Evolutionary conservation across 2,113 vertebrate species (phyloP).

Genomic region (Hepsetus odoe): DNA sequence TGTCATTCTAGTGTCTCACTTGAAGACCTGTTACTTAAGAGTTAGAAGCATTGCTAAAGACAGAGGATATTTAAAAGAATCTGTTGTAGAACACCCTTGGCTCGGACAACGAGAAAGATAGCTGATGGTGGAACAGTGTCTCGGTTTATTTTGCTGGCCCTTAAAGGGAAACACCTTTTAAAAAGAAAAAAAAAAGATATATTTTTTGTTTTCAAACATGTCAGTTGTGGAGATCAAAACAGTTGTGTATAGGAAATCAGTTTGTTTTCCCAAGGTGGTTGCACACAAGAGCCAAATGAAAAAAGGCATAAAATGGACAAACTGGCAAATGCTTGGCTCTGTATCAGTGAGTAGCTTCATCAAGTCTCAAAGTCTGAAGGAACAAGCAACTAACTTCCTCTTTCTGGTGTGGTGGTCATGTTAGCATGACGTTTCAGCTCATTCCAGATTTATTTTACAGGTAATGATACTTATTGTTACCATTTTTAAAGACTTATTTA

Average conservation of each 20-base stretch:
- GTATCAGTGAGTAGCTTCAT: conserved; percentile 44
- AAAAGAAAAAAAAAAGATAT: conserved; percentile 9
- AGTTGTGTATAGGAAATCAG: conserved; percentile 21
- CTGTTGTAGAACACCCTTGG: conserved; percentile 49
- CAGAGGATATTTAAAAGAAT: conserved; percentile 57
- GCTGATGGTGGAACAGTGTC: conserved; percentile 29
- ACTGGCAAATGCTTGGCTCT: conserved; percentile 44
- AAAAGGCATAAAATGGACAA: conserved; percentile 18
- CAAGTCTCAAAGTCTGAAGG: conserved; percentile 37
- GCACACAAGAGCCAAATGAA: conserved; percentile 27
- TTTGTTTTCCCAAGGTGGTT: conserved; percentile 25
- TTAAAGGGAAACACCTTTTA: conserved; percentile 58
- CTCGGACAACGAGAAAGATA: conserved; percentile 41
- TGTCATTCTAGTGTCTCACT: conserved; percentile 53
- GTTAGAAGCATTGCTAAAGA: conserved; percentile 44
- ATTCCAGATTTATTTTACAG: conserved; percentile 53
- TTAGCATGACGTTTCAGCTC: conserved; percentile 50
- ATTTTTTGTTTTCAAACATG: conserved; percentile 45
- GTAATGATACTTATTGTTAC: conserved; percentile 36
- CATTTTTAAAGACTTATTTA: conserved; percentile 55
- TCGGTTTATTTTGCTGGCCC: conserved; percentile 46
- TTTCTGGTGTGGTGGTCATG: conserved; percentile 47
- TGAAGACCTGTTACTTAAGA: conserved; percentile 52
- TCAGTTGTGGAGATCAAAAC: conserved; percentile 50
- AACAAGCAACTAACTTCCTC: conserved; percentile 30